phyloP scores from a whole-genome alignment of 2,888 invertebrate genomes.

The Adineta ricciae region DNA sequence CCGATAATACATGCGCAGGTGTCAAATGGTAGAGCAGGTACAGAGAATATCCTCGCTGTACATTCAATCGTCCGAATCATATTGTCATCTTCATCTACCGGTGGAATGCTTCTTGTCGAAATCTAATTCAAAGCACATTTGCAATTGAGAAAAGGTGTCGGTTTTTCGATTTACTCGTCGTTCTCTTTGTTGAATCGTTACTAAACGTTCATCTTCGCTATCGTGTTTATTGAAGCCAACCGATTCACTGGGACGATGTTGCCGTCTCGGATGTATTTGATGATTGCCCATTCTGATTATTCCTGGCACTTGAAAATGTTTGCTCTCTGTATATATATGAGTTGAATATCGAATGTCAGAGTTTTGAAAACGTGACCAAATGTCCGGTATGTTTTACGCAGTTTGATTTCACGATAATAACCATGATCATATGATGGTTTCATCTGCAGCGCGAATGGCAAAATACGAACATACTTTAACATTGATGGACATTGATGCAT shows the following conservation, averaged over 20 bases:
- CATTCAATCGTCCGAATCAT: not conserved
- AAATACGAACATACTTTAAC: no score
- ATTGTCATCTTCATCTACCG: not conserved
- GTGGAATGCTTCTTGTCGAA: not conserved
- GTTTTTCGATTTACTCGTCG: not conserved
- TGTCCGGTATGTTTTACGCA: not conserved
- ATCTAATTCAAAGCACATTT: not conserved
- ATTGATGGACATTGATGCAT: no score
- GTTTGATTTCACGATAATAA: not conserved
- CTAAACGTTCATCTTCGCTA: not conserved
- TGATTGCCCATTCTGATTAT: not conserved
- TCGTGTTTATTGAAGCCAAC: not conserved
- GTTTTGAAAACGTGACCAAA: not conserved
- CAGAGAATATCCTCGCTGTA: not conserved
- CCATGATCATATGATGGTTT: not conserved
- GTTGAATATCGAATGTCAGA: no score
- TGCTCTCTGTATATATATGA: not conserved
- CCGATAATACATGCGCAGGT: conserved; percentile 24
- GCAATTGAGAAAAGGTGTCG: no score
- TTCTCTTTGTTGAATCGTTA: not conserved
- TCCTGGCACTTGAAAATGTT: not conserved
- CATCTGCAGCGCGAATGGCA: no score
- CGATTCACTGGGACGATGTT: conserved; percentile 1
- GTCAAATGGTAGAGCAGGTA: conserved; percentile 17
- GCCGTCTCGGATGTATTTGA: not conserved